phyloP scores from a whole-genome alignment of 2,888 invertebrate species.

The Hylaea fasciaria region DNA sequence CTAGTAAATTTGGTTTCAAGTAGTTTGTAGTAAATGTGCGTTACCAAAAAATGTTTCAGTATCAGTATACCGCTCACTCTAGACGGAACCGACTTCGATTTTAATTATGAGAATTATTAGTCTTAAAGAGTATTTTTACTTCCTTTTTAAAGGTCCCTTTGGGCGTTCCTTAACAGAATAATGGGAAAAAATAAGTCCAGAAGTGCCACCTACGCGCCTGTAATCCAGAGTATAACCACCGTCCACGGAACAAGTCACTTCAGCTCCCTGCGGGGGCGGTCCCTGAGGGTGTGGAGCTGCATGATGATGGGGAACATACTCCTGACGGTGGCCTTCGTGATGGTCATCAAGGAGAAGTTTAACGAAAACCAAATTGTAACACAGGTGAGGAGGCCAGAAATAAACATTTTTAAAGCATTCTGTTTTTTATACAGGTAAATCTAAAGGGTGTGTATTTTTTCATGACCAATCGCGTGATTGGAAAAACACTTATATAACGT shows the following conservation, averaged over 20 bases:
- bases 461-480: too few relatives aligned
- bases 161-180: too few relatives aligned
- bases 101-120: not conserved
- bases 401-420: too few relatives aligned
- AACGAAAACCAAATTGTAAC: conserved; percentile 68
- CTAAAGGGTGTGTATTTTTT: too few relatives aligned
- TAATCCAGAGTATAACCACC: conserved; percentile 56
- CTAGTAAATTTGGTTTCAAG: too few relatives aligned
- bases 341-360: conserved; percentile 63
- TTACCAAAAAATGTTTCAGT: too few relatives aligned
- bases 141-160: too few relatives aligned
- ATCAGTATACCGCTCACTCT: too few relatives aligned
- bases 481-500: too few relatives aligned
- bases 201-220: conserved; percentile 23
- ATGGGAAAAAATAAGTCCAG: conserved; percentile 38
- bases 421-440: too few relatives aligned
- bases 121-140: not conserved
- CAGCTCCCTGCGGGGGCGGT: conserved; percentile 46
- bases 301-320: conserved; percentile 52
- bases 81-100: too few relatives aligned
- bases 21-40: too few relatives aligned
- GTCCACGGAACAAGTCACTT: conserved; percentile 64
- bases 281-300: conserved; percentile 52
- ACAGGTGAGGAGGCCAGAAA: conserved; percentile 48
- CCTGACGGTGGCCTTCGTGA: conserved; percentile 55